Evolutionary conservation across 30 jellyfish, hydroid and myxozoan species (phyloP).

Genomic region (Aurelia sp.): DNA sequence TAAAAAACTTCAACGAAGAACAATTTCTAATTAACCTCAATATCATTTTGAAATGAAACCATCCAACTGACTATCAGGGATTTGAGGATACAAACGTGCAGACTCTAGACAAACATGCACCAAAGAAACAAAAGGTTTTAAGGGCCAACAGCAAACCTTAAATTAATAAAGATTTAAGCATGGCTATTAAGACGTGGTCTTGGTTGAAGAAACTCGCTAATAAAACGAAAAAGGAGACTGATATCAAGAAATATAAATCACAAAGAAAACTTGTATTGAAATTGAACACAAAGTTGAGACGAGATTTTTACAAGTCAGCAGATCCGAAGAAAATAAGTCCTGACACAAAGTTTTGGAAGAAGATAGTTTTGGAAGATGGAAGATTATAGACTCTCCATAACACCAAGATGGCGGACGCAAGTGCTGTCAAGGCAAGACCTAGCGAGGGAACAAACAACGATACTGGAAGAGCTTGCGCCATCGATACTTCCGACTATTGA

Average conservation of each 20-base stretch:
- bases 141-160: constrained; percentile 22
- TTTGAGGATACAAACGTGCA: neutral
- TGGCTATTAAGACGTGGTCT: neutral
- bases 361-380: too few relatives aligned
- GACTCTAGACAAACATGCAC: constrained; percentile 1
- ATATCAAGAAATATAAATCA: constrained; percentile 9
- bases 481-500: too few relatives aligned
- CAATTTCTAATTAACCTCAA: neutral
- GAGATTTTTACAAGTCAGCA: neutral
- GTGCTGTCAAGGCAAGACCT: too few relatives aligned
- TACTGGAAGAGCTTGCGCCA: too few relatives aligned
- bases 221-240: neutral
- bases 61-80: neutral
- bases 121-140: constrained; percentile 9
- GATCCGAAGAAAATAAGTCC: too few relatives aligned
- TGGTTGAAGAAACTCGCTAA: too few relatives aligned
- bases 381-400: too few relatives aligned
- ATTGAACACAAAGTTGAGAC: neutral
- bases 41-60: too few relatives aligned
- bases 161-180: neutral
- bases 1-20: constrained; percentile 3
- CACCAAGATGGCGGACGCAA: too few relatives aligned
- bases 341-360: too few relatives aligned
- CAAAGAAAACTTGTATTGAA: constrained; percentile 15
- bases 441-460: too few relatives aligned